Base-by-base conservation (phyloP, 2,797 vertebrate species). In the Anableps anableps region DNA sequence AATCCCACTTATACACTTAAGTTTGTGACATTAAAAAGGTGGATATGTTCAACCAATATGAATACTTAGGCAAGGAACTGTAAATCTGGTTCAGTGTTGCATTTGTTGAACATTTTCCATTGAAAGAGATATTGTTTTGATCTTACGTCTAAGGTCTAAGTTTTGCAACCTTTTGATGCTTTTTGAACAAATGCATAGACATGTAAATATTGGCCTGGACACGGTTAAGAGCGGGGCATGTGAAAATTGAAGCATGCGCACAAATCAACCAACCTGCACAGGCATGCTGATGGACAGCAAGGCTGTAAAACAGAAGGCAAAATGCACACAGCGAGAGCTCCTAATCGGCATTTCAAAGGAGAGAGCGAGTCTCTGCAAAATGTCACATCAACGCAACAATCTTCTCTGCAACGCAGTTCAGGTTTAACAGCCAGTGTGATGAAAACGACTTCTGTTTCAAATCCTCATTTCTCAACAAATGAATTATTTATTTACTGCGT, bases 401-500 rank as follows among this genome's bases (percentile, higher is more conserved):
- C 70, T 58, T 17, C 72, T 77, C 14, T 83, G 64, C 38, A 73
- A 21, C 16, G n/a, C 43, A 21, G 23, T 13, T 55, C 74, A 43
- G 34, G 38, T 45, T 51, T 51, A 70, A 68, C 55, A 78, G 68
- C 71, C 76, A 64, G 48, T 41, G 60, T n/a, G 66, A 70, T 41
- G 51, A 55, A 76, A 70, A 31, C 19, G 74, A 31, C 26, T 31
- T 75, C 38, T 36, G 72, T 50, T 34, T 50, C 43, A 36, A 82
- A 80, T 72, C 70, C 43, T 45, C 71, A 43, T 58, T 53, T 82
- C 11, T 38, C 55, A 34, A 23, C 14, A n/a, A 72, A 85, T 89
- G 36, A 82, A 89, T 87, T 83, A 88, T 91, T 87, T 11, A 92
- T 85, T 23, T 36, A 60, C 36, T 47, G 74, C 51, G 47, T 72